Evolutionary conservation across 2,113 vertebrate species (phyloP), one percentile per base, ranked within the genome.

Genomic region (Sinocyclocheilus maitianheensis): DNA sequence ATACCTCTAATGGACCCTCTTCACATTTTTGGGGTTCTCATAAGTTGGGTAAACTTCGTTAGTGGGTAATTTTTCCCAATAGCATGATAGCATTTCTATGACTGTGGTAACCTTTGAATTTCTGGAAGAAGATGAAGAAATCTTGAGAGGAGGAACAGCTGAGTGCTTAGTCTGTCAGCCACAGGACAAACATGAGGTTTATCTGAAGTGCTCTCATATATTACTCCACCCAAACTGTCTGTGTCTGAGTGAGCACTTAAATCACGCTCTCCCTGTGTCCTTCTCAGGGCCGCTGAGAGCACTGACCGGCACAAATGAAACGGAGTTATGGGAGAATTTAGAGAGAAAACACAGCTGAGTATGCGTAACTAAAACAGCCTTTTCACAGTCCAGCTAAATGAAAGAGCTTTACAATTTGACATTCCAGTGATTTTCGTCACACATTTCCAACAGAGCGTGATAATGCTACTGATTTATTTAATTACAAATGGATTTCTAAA

Each of bases 181-280:
- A 60, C 67, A 79, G 58, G 43, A 87, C 87, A 85, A 69, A 77
- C 62, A 72, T 67, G 86, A 78, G 34, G 78, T 71, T 77, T 40
- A 72, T 84, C 81, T 16, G 51, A 85, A 81, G 84, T 85, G 53
- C 76, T 63, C 58, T 81, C 65, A 85, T 86, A 84, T 85, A 87
- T 90, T 62, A 69, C 51, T 77, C 24, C 0, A 81, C n/a, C 40
- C 62, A 48, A 80, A 87, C 58, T 58, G 67, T 16, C 5, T 11
- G 51, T 60, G 26, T 48, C 20, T 87, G 40, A 85, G 67, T 82
- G 58, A 26, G 62, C 86, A 51, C 51, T 90, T 83, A 86, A 81
- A 86, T 89, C 81, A 84, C 4, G 55, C n/a, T 67, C 71, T 78
- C 58, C 63, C 46, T 69, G 10, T 71, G n/a, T 51, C 74, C 79